Evolutionary conservation across 1,140 invertebrate species (phyloP).

Genomic region (Micrasema longulum): DNA sequence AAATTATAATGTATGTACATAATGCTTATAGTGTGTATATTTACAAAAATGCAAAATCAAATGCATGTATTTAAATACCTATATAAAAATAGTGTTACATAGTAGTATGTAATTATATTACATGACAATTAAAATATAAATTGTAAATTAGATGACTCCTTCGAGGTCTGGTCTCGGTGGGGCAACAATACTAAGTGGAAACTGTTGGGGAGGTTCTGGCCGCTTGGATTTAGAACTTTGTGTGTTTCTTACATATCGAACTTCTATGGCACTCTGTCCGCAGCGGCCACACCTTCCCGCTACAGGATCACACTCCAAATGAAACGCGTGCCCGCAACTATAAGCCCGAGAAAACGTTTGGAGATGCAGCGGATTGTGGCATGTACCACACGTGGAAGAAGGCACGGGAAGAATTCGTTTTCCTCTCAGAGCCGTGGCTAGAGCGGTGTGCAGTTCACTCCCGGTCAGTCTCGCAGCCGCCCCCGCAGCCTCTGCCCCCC

Average conservation of each 20-base stretch:
- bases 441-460: conserved; percentile 44
- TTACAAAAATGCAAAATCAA: neutral
- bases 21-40: neutral
- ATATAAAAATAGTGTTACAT: neutral
- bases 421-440: conserved; percentile 47
- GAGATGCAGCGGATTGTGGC: conserved; percentile 48
- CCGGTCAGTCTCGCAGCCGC: conserved; percentile 48
- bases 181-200: conserved; percentile 57
- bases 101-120: neutral
- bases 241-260: conserved; percentile 25
- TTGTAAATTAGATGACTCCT: conserved; percentile 56
- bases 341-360: conserved; percentile 46
- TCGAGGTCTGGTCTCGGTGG: conserved; percentile 63
- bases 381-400: conserved; percentile 41
- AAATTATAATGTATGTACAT: neutral
- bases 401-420: conserved; percentile 44
- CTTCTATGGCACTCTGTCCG: conserved; percentile 42
- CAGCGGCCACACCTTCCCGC: conserved; percentile 47
- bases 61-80: too few species aligned
- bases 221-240: neutral
- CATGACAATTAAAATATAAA: neutral
- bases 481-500: conserved; percentile 47
- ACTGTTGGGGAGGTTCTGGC: conserved; percentile 54
- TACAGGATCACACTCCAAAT: conserved; percentile 52
- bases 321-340: conserved; percentile 52